A percentile compares a stretch with the other conserved stretches of the same genome.
Conservation (phyloP, 1,140 invertebrate genomes). For the Drosophila ironensis region DNA sequence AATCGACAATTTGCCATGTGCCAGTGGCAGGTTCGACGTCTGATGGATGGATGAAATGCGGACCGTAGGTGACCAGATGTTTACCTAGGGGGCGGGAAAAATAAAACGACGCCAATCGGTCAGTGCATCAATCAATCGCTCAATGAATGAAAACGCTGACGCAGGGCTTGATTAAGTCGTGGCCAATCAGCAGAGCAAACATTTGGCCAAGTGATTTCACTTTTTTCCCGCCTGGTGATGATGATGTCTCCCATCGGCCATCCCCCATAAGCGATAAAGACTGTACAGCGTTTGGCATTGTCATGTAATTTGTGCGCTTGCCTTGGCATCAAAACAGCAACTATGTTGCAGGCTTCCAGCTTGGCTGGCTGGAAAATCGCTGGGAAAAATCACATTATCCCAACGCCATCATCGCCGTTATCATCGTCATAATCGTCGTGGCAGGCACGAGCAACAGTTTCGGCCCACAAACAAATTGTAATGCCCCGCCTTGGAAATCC, state of each 20-base stretch:
- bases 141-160: conserved; percentile 51
- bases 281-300: conserved; percentile 6
- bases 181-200: conserved; percentile 58
- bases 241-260: neutral
- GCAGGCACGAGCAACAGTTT: conserved; percentile 37
- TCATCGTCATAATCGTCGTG: conserved; percentile 16
- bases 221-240: neutral
- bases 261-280: conserved; percentile 9
- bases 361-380: conserved; percentile 25
- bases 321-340: conserved; percentile 30
- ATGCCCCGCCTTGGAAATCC: conserved; percentile 46
- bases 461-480: conserved; percentile 46
- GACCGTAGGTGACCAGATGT: conserved; percentile 29
- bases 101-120: conserved; percentile 8
- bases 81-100: conserved; percentile 23
- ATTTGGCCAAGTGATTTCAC: conserved; percentile 39
- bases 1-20: conserved; percentile 45
- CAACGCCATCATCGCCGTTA: conserved; percentile 26
- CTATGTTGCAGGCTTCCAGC: conserved; percentile 10
- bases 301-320: conserved; percentile 42
- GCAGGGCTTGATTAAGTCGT: conserved; percentile 44
- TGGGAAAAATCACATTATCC: conserved; percentile 48
- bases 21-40: conserved; percentile 21
- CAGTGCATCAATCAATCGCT: conserved; percentile 52
- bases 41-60: conserved; percentile 43